Evolutionary conservation across 1,140 invertebrate species (phyloP).

Genomic region (Procambarus clarkii): DNA sequence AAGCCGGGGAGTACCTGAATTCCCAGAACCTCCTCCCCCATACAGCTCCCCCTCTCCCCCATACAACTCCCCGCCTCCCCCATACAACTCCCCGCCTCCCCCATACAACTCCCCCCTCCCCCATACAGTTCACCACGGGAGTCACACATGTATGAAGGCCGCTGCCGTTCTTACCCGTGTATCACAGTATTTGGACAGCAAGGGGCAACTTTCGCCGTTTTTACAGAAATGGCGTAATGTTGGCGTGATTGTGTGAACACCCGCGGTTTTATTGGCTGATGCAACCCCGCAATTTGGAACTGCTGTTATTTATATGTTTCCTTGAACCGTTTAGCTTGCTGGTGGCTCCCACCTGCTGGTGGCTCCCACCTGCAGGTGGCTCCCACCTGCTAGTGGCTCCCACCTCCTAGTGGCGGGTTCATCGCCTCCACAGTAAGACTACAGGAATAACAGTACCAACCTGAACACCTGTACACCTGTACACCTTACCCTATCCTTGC

Average conservation of each 20-base stretch:
- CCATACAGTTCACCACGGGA: not conserved
- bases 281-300: not conserved
- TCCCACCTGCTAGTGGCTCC: not conserved
- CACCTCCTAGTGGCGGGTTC: too few relatives aligned
- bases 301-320: not conserved
- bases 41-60: too few relatives aligned
- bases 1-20: too few relatives aligned
- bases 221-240: not conserved
- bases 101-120: not conserved
- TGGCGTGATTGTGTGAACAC: not conserved
- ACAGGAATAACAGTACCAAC: too few relatives aligned
- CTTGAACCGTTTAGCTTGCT: slow-evolving; percentile 3
- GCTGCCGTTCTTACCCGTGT: not conserved
- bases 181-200: not conserved
- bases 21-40: not conserved
- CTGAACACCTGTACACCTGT: too few relatives aligned
- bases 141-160: not conserved
- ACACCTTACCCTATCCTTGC: too few relatives aligned
- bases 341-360: too few relatives aligned
- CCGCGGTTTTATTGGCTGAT: not conserved
- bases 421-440: too few relatives aligned
- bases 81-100: not conserved
- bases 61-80: not conserved
- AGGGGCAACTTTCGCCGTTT: not conserved
- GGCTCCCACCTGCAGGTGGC: too few relatives aligned